These are phyloP conservation scores for Poeciliopsis infans DNA, from an alignment of 2,797 vertebrate species.

Conservation along the genomic window DNA sequence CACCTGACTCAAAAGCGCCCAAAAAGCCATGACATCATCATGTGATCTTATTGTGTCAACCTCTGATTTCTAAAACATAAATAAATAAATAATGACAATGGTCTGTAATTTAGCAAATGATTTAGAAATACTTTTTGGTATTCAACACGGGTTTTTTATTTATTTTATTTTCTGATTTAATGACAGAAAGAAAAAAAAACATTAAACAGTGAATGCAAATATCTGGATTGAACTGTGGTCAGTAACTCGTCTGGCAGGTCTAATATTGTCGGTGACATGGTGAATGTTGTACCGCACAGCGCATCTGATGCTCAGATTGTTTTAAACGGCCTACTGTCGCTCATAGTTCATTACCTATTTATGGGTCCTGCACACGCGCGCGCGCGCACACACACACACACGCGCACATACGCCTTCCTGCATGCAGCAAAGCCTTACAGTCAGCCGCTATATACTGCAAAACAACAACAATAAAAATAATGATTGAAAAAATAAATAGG, in stretches of 20 bases:
- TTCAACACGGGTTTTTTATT: background rate
- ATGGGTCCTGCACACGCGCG: slow-evolving; percentile 73
- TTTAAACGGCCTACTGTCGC: slow-evolving; percentile 57
- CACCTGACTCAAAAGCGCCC: background rate
- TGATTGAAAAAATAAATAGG: background rate
- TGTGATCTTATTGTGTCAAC: background rate
- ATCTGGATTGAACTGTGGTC: background rate
- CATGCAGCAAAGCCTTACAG: slow-evolving; percentile 71
- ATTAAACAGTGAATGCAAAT: background rate
- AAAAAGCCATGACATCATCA: slow-evolving; percentile 2
- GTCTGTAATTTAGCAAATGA: background rate
- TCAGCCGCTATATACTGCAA: background rate
- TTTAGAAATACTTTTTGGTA: background rate
- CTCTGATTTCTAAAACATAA: background rate
- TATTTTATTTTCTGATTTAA: background rate
- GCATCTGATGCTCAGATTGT: slow-evolving; percentile 71
- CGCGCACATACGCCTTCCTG: slow-evolving; percentile 54
- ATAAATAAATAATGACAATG: background rate
- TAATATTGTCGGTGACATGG: slow-evolving; percentile 27
- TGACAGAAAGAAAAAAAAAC: background rate
- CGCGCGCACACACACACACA: slow-evolving; percentile 68
- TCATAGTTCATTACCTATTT: slow-evolving; percentile 73
- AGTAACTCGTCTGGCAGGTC: slow-evolving; percentile 43
- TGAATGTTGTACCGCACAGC: slow-evolving; percentile 27
- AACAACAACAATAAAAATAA: background rate